A percentile compares a stretch with the other conserved stretches of the same genome.
Evolutionary conservation across 2,113 vertebrate genomes (phyloP).

Genomic region (Ranitomeya variabilis): DNA sequence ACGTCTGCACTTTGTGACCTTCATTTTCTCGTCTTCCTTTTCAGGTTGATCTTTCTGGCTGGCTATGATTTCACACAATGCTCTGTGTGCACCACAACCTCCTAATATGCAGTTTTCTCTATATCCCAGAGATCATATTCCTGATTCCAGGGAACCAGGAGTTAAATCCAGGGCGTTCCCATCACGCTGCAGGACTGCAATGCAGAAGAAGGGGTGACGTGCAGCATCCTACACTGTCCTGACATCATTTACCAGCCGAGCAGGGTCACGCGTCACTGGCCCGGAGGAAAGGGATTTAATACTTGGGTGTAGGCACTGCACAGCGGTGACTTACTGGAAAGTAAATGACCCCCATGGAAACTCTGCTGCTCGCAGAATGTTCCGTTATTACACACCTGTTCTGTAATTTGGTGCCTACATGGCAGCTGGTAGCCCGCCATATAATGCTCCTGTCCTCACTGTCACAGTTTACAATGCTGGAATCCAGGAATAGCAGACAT

Average conservation of each 20-base stretch:
- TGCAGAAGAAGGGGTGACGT: conserved; percentile 50
- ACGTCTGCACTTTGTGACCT: conserved; percentile 11
- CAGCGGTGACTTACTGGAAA: not conserved
- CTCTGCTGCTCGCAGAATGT: not conserved
- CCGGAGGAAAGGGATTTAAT: not conserved
- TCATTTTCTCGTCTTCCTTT: not conserved
- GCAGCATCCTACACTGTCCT: not conserved
- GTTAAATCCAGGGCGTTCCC: conserved; percentile 45
- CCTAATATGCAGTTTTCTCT: not conserved
- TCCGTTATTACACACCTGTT: not conserved
- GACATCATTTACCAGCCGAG: not conserved
- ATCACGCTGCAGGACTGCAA: conserved; percentile 45
- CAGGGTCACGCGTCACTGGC: not conserved
- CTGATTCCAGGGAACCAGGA: conserved; percentile 7
- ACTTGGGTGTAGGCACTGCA: not conserved
- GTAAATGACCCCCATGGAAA: not conserved
- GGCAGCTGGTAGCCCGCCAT: no score
- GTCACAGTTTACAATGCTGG: not conserved
- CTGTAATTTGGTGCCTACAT: no score
- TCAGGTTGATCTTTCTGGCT: not conserved
- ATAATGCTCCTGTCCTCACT: not conserved
- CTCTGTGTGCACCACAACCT: not conserved
- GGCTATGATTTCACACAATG: not conserved
- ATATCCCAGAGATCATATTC: not conserved
- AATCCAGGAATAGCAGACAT: not conserved